Evolutionary conservation across 2,113 vertebrate genomes (phyloP).

Genomic region (Eclectus roratus): DNA sequence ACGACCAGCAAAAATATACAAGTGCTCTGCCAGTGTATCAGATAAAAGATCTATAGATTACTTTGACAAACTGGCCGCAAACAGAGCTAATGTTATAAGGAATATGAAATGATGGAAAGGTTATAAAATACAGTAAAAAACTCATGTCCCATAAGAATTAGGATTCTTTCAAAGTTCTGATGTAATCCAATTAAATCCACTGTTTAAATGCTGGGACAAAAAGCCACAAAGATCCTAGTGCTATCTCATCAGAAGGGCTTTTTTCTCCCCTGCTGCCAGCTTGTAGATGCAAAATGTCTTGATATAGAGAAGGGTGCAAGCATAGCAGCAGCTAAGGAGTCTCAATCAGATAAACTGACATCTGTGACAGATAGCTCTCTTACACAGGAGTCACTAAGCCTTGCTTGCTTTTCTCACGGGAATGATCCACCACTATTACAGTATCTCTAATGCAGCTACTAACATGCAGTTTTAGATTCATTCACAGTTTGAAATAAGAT

Average conservation of each 20-base stretch:
- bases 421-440: slow-evolving; percentile 72
- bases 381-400: slow-evolving; percentile 79
- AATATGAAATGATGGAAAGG: slow-evolving; percentile 9
- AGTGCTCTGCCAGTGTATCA: background rate
- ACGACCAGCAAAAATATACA: slow-evolving; percentile 3
- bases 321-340: slow-evolving; percentile 61
- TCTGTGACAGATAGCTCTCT: slow-evolving; percentile 79
- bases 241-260: slow-evolving; percentile 30
- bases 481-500: slow-evolving; percentile 84
- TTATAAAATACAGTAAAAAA: slow-evolving; percentile 22
- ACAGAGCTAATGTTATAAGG: background rate
- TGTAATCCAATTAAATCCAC: slow-evolving; percentile 55
- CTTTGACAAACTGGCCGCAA: background rate
- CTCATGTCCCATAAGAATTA: slow-evolving; percentile 21
- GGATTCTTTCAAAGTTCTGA: slow-evolving; percentile 56
- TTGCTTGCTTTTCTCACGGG: slow-evolving; percentile 77
- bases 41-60: slow-evolving; percentile 15
- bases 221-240: slow-evolving; percentile 51
- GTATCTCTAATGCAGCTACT: slow-evolving; percentile 76
- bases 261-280: slow-evolving; percentile 49
- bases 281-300: slow-evolving; percentile 68
- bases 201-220: slow-evolving; percentile 58
- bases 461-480: slow-evolving; percentile 71
- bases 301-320: slow-evolving; percentile 58
- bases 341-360: slow-evolving; percentile 79